Conservation (phyloP, 2,797 vertebrate genomes). For the Enteromius anoplus region DNA sequence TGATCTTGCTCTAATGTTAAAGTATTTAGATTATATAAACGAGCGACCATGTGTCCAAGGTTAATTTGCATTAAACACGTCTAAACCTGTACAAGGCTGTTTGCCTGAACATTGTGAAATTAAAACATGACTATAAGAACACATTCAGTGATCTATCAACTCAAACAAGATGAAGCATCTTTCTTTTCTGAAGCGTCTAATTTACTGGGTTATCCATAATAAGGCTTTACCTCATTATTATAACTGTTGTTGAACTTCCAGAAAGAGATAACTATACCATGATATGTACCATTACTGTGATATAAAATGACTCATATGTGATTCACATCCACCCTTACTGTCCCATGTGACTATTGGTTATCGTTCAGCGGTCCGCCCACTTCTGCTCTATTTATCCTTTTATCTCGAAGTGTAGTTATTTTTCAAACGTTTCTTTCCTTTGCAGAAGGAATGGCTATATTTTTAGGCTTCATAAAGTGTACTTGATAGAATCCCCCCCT, state of each 20-base stretch:
- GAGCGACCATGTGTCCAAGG: neutral
- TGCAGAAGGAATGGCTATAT: slow-evolving; percentile 66
- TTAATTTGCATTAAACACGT: neutral
- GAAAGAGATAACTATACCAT: neutral
- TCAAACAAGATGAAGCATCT: neutral
- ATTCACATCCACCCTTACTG: neutral
- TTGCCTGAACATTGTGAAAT: neutral
- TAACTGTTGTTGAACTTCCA: neutral
- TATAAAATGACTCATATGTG: slow-evolving; percentile 7
- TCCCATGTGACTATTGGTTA: slow-evolving; percentile 34
- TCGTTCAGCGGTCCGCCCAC: slow-evolving; percentile 46
- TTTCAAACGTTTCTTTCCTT: slow-evolving; percentile 44
- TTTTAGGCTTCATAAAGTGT: slow-evolving; percentile 67
- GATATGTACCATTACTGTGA: neutral
- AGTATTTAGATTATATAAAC: neutral
- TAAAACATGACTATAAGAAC: neutral
- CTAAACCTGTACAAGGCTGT: neutral
- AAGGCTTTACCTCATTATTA: neutral
- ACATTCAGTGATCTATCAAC: neutral
- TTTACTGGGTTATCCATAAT: neutral
- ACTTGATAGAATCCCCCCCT: slow-evolving; percentile 59
- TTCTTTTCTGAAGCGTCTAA: neutral
- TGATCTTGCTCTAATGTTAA: neutral
- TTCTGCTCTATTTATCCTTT: slow-evolving; percentile 61
- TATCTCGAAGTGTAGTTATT: slow-evolving; percentile 53